Evolutionary conservation across 2,113 vertebrate species (phyloP).

Genomic region (Elachura formosa): DNA sequence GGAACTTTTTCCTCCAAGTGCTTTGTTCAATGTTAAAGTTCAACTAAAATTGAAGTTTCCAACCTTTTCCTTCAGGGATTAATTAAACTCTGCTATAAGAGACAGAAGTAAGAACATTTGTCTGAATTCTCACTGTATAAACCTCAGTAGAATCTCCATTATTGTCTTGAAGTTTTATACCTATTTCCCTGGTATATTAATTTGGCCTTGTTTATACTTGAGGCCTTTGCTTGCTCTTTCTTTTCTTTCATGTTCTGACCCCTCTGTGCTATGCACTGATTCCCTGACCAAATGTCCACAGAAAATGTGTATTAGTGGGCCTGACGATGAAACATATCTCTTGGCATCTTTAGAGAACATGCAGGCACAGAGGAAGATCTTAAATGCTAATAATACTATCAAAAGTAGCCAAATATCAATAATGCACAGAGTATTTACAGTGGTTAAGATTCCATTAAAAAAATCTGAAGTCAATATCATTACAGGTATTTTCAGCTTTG

Average conservation of each 20-base stretch:
- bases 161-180: background rate
- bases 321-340: background rate
- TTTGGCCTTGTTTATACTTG: background rate
- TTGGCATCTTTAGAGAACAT: background rate
- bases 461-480: background rate
- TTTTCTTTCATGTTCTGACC: background rate
- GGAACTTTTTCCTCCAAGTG: background rate
- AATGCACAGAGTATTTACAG: background rate
- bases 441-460: background rate
- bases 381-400: background rate
- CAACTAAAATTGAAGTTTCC: background rate
- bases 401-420: background rate
- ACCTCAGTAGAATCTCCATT: background rate
- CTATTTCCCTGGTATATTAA: background rate
- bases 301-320: background rate
- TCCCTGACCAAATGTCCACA: background rate
- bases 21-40: background rate
- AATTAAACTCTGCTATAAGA: background rate
- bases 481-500: background rate
- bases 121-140: background rate
- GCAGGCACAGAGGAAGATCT: background rate
- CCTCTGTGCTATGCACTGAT: background rate
- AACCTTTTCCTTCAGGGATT: background rate
- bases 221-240: fast-evolving
- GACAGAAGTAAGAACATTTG: background rate